Evolutionary conservation across 2,888 invertebrate genomes (phyloP).

Genomic region (Unio delphinus): DNA sequence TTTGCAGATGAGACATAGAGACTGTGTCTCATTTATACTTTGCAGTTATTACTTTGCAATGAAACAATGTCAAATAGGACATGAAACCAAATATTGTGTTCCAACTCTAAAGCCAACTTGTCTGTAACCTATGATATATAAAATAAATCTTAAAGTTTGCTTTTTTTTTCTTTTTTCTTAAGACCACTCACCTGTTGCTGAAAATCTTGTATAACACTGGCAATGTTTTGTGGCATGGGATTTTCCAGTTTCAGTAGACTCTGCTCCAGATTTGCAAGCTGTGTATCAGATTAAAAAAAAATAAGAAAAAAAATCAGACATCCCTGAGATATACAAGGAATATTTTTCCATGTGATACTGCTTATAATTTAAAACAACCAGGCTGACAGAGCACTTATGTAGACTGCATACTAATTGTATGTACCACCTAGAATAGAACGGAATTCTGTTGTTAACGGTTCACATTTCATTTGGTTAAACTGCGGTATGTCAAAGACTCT

Average conservation of each 20-base stretch:
- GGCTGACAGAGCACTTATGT: not conserved
- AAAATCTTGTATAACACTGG: constrained; percentile 77
- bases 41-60: too few species aligned
- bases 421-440: not conserved
- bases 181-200: constrained; percentile 52
- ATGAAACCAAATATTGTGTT: too few species aligned
- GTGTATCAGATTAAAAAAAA: constrained; percentile 6
- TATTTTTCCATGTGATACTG: not conserved
- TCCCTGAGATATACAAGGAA: not conserved
- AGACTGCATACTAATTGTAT: not conserved
- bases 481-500: too few species aligned
- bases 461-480: too few species aligned
- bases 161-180: not conserved
- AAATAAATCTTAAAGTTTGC: too few species aligned
- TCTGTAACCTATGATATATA: too few species aligned
- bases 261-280: constrained; percentile 78
- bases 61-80: too few species aligned
- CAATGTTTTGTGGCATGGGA: constrained; percentile 53
- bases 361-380: not conserved
- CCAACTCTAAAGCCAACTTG: too few species aligned
- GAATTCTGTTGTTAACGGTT: too few species aligned
- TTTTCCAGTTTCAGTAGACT: constrained; percentile 75
- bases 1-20: too few species aligned
- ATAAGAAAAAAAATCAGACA: not conserved
- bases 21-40: too few species aligned